phyloP scores from a whole-genome alignment of 1,140 invertebrate species.

The Probaryconus sp. region DNA sequence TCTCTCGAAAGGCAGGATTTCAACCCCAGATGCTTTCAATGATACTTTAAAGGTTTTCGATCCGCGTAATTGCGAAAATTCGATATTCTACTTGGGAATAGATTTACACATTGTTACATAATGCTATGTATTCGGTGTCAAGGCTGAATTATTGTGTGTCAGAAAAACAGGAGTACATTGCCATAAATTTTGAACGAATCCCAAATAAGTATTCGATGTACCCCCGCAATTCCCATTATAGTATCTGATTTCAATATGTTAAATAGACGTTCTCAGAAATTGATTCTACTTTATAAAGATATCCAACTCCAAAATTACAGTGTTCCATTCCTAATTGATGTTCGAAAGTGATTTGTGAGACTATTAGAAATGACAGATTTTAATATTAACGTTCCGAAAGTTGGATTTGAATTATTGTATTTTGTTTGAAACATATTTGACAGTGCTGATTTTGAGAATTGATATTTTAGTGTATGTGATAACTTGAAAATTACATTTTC shows the following conservation, averaged over 20 bases:
- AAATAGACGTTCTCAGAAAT: conserved; percentile 53
- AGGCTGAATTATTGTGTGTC: conserved; percentile 28
- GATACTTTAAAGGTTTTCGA: conserved; percentile 31
- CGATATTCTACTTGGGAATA: conserved; percentile 10
- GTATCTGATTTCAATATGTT: conserved; percentile 68
- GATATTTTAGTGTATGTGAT: too few relatives aligned
- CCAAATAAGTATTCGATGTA: conserved; percentile 1
- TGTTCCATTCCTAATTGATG: conserved; percentile 34
- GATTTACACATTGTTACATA: conserved; percentile 26
- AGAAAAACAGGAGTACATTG: conserved; percentile 11
- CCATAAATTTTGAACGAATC: conserved; percentile 31
- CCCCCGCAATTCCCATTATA: conserved; percentile 56
- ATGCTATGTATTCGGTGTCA: conserved; percentile 16
- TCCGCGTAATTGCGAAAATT: conserved; percentile 16
- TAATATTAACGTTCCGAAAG: too few relatives aligned
- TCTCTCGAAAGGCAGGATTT: conserved; percentile 24
- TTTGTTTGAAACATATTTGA: too few relatives aligned
- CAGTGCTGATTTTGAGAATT: too few relatives aligned
- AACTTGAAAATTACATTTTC: too few relatives aligned
- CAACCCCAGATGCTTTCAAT: conserved; percentile 10
- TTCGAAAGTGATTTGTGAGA: conserved; percentile 35
- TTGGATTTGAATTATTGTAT: too few relatives aligned
- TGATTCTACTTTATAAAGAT: conserved; percentile 63
- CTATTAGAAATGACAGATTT: too few relatives aligned
- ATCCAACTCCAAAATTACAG: conserved; percentile 54